Evolutionary conservation across 1,140 invertebrate species (phyloP), one percentile per base, ranked within the genome.

Genomic region (Hyphantria cunea): DNA sequence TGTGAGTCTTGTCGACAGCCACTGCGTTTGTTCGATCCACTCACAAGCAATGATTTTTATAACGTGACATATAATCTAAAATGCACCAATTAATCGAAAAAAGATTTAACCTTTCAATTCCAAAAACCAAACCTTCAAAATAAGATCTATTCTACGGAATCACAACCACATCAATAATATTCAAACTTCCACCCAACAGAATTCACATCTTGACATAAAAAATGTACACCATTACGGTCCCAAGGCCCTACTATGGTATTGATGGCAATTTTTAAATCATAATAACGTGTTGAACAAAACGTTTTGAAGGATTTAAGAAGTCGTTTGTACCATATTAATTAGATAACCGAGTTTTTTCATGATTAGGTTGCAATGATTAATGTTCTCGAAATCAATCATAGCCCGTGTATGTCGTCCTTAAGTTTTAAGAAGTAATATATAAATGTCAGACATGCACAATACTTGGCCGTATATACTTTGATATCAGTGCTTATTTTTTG

Each of bases 281-380:
- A 44, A 44, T 13, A 13, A 44, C 41, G 11, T 12, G 41, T 44
- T 12, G n/a, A 44, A 44, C 45, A 25, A 48, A 48, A 25, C 45
- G 77, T 50, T 78, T 70, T 61, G 61, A 70, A 74, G 69, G 68
- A 68, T 75, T 81, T 78, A 74, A 76, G 66, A 64, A 72, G 72
- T 74, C 66, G 70, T 82, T 82, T 73, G 72, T 74, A 37, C 34
- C 0, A 37, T 12, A 48, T 48, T 37, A 37, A 44, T 44, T 44
- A 44, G 12, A 44, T 44, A 13, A 13, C 6, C n/a, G 41, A 44
- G 9, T 6, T 44, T 44, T 12, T 44, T 44, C 37, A 33, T 32
- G 53, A 41, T 45, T 44, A 44, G n/a, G 12, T 13, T 44, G 41
- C 41, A 44, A 12, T 44, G 41, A 44, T 44, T 44, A 44, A 44